phyloP scores from a whole-genome alignment of 2,888 invertebrate species.

The Caenorhabditis sinica region DNA sequence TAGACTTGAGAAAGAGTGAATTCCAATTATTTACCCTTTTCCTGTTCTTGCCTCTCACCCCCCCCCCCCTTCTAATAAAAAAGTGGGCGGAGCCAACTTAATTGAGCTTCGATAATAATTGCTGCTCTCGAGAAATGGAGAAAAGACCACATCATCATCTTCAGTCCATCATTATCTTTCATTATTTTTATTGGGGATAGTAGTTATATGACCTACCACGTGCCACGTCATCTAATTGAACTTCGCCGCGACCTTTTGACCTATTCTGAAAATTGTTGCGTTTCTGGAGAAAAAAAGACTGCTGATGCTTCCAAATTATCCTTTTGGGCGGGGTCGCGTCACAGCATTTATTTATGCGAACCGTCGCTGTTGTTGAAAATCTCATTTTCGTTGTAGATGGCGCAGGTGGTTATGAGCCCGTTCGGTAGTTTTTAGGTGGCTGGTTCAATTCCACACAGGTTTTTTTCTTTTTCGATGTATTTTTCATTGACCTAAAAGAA shows the following conservation, averaged over 20 bases:
- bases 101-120: constrained; percentile 14
- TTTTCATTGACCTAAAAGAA: too few relatives aligned
- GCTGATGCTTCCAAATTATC: not conserved
- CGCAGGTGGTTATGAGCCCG: too few relatives aligned
- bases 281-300: not conserved
- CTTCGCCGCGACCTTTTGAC: constrained; percentile 43
- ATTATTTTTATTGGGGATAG: not conserved
- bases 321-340: not conserved
- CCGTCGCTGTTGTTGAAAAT: too few relatives aligned
- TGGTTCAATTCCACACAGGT: too few relatives aligned
- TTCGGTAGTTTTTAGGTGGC: too few relatives aligned
- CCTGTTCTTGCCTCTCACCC: not conserved
- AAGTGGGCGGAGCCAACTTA: constrained; percentile 33
- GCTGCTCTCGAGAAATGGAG: not conserved
- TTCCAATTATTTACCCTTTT: constrained; percentile 51
- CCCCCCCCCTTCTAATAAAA: too few relatives aligned
- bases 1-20: constrained; percentile 3
- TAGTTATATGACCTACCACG: not conserved
- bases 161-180: not conserved
- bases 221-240: constrained; percentile 50
- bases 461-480: not conserved
- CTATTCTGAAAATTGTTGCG: not conserved
- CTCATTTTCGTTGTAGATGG: too few relatives aligned
- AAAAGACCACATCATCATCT: constrained; percentile 19
- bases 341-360: too few relatives aligned